Conservation (phyloP, 2,888 invertebrate genomes). For the Euplagia quadripunctaria region DNA sequence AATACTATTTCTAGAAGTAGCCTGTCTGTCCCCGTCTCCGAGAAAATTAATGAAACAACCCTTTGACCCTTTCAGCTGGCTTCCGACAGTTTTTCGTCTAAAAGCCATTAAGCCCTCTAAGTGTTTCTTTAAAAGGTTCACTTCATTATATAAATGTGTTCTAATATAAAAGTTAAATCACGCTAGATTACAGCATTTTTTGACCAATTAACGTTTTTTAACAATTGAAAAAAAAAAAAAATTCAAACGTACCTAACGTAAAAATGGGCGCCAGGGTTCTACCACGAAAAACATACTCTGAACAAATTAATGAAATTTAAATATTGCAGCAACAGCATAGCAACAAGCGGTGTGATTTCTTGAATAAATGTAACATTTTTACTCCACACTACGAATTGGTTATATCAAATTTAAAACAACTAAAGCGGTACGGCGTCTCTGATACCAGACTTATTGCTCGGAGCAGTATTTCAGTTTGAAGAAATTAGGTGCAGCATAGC, state of each 20-base stretch:
- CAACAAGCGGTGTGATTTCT: background rate
- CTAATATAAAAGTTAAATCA: slow-evolving; percentile 7
- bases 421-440: too few species aligned
- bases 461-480: too few species aligned
- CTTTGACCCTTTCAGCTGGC: slow-evolving; percentile 39
- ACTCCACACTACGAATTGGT: background rate
- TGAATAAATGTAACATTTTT: background rate
- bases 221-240: too few species aligned
- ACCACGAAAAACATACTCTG: background rate
- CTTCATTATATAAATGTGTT: slow-evolving; percentile 35
- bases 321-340: background rate
- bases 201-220: slow-evolving; percentile 8
- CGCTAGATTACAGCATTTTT: slow-evolving; percentile 13
- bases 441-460: too few species aligned
- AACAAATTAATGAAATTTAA: background rate
- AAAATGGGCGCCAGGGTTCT: background rate
- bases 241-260: background rate
- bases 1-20: background rate
- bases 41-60: slow-evolving; percentile 38
- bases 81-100: slow-evolving; percentile 42
- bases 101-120: slow-evolving; percentile 40
- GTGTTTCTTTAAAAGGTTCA: slow-evolving; percentile 38
- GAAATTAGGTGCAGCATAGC: too few species aligned
- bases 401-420: background rate
- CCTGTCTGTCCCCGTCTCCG: slow-evolving; percentile 17